Conservation (phyloP, 2,888 invertebrate genomes). For the Luperina testacea region DNA sequence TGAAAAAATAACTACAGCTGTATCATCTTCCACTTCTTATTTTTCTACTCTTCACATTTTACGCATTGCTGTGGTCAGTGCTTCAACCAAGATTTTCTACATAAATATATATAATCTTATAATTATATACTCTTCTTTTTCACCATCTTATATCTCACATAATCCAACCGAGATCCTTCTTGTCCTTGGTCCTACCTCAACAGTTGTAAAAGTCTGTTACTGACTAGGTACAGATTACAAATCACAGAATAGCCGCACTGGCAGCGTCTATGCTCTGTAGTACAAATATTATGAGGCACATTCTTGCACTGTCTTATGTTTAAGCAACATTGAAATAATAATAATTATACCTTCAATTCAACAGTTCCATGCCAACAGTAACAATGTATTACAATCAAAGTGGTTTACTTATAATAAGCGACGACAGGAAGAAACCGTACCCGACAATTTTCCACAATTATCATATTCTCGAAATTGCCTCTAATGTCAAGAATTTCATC, state of each 20-base stretch:
- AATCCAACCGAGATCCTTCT: neutral
- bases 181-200: slow-evolving; percentile 21
- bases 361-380: slow-evolving; percentile 11
- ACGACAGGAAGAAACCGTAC: slow-evolving; percentile 60
- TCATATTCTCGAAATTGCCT: slow-evolving; percentile 71
- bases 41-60: neutral
- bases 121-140: neutral
- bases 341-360: slow-evolving; percentile 27
- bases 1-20: neutral
- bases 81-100: neutral
- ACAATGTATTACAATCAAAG: slow-evolving; percentile 46
- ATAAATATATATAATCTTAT: too few species aligned
- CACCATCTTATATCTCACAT: neutral
- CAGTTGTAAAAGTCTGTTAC: neutral
- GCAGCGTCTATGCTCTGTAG: neutral
- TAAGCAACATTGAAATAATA: slow-evolving; percentile 22
- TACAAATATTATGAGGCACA: neutral
- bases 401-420: slow-evolving; percentile 60
- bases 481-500: slow-evolving; percentile 75
- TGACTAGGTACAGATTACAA: neutral
- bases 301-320: neutral
- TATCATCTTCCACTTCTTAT: neutral
- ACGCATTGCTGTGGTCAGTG: neutral
- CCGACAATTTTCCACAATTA: slow-evolving; percentile 66
- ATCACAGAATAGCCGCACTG: neutral